Base-by-base conservation (phyloP, 2,113 vertebrate species). In the Stictonetta naevosa region DNA sequence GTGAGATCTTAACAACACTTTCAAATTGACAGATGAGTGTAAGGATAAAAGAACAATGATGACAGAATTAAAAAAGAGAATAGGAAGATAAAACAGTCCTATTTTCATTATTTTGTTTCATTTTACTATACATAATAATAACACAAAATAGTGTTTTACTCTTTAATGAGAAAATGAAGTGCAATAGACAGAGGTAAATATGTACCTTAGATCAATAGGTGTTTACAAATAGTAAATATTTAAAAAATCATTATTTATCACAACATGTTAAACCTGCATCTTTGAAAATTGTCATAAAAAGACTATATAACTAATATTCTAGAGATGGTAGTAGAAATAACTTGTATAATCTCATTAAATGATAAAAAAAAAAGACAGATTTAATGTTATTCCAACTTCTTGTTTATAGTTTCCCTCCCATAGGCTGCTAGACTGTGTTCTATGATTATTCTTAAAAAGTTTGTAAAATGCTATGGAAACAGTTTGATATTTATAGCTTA, bases 401-500 rank as follows among this genome's bases (percentile, higher is more conserved):
- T 76, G 22, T 23, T 95, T 76, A 75, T 33, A 29, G 21, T 68
- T 80, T 88, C 33, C 22, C 46, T 83, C 26, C 80, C 77, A 28
- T 42, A 64, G 42, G 13, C 33, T 84, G 31, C 40, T 86, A 83
- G 60, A n/a, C 15, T 52, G 36, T 62, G 73, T 12, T 5, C 38
- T 79, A 42, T 75, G 55, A 68, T 85, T 95, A 86, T 78, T 56
- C 18, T n/a, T 66, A 55, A 92, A 86, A 72, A 28, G 9, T 93
- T 62, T 74, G 48, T 50, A 86, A 95, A 95, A 91, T 78, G 40
- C 34, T 83, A 21, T 78, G 72, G 71, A 87, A 97, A 84, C 68
- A 3, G 56, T 92, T 64, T 91, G 13, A 52, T 96, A 76, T 86
- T 92, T 97, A 63, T 59, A 90, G 23, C 21, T 64, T 90, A 69